Base-by-base conservation (phyloP, 2,888 invertebrate species). In the Heliothis peltigera region DNA sequence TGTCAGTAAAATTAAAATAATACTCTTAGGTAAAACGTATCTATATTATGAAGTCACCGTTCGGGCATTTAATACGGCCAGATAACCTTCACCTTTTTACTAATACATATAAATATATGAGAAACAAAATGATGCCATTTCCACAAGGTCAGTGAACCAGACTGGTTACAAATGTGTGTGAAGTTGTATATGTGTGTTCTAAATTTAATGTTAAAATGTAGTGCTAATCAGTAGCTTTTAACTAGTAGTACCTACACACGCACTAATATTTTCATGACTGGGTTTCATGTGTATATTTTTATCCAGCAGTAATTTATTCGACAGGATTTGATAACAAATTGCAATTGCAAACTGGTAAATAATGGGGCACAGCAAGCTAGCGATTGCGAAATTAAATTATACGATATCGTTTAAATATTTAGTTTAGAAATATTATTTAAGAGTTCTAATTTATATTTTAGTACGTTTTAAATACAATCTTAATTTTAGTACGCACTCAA, bases 321-420 rank as follows among this genome's bases (percentile, higher is more conserved):
- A 42, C 39, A 64, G 25, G 28, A 35, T 8, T 25, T 46, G 55
- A 71, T 72, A 69, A 53, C 54, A 21, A 22, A 12, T n/a, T 21
- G 39, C 54, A 15, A 43, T 43, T 32, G 19, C 17, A 10, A 7
- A 8, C n/a, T 32, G 43, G n/a, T 17, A 10, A n/a, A 59, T 28
- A 51, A 35, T 42, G 25, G 1, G 4, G 10, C 1, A 44, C 39
- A 43, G n/a, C 19, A 44, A 49, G 47, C n/a, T n/a, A 5, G 5
- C 5, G 39, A 39, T n/a, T 39, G 39, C 39, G n/a, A 39, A 15
- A 39, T 39, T 10, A 39, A n/a, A 39, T n/a, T 39, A 39, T 39
- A n/a, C 10, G 7, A n/a, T 39, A 39, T n/a, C 5, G 39, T 32
- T 12, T 32, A n/a, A 39, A 39, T 39, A 39, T 39, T 15, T n/a